These are phyloP conservation scores for Muscicapa comitata DNA, from an alignment of 2,797 vertebrate genomes.

Conservation along the genomic window DNA sequence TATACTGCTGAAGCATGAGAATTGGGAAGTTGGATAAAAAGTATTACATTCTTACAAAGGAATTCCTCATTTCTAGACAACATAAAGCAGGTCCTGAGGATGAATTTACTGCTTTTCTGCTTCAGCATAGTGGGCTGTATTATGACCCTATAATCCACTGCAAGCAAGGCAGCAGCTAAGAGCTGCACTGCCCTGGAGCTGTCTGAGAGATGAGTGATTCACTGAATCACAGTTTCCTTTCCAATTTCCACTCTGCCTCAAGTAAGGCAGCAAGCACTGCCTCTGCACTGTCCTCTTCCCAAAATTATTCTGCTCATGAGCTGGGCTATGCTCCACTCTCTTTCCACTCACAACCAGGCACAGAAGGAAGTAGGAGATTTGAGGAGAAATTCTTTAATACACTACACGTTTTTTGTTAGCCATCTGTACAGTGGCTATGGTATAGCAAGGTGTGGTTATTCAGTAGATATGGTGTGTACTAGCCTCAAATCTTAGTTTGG, in stretches of 20 bases:
- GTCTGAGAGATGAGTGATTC: neutral
- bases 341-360: neutral
- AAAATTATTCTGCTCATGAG: neutral
- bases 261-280: neutral
- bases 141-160: neutral
- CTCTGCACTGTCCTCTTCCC: neutral
- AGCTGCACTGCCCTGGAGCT: neutral
- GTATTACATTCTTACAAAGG: neutral
- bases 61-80: constrained; percentile 35
- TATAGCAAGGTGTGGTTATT: neutral
- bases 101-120: constrained; percentile 9
- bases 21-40: constrained; percentile 7
- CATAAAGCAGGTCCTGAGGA: neutral
- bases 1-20: neutral
- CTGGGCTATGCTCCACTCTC: neutral
- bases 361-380: neutral
- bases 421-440: neutral
- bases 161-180: neutral
- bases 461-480: neutral
- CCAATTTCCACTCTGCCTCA: neutral
- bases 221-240: neutral
- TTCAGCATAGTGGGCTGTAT: neutral
- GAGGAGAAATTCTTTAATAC: neutral
- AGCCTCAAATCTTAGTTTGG: neutral
- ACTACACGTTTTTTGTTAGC: neutral